These are phyloP conservation scores for Ceryle rudis DNA, from an alignment of 2,797 vertebrate species.

Conservation along the genomic window DNA sequence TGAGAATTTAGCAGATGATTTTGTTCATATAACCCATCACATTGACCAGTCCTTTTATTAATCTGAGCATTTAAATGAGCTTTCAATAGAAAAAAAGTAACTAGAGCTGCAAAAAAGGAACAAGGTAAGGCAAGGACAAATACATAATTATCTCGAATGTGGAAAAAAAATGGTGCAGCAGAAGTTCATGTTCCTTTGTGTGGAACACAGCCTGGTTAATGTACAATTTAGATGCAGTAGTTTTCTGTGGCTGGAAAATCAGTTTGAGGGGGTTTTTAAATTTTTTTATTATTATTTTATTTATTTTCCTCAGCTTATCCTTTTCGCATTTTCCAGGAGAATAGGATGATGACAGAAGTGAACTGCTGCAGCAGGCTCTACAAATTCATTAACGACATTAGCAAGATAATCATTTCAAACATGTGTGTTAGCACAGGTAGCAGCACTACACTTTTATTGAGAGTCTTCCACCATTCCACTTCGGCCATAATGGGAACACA, in stretches of 20 bases:
- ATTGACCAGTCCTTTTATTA: conserved; percentile 44
- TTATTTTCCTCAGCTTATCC: neutral
- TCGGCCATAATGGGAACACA: neutral
- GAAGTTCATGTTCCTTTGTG: conserved; percentile 50
- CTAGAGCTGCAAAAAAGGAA: conserved; percentile 32
- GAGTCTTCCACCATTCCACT: neutral
- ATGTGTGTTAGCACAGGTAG: neutral
- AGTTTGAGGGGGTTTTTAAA: neutral
- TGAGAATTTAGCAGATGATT: neutral
- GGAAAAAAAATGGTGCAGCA: conserved; percentile 11
- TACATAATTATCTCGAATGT: conserved; percentile 63
- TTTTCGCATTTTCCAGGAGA: conserved; percentile 57
- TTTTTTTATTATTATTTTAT: neutral
- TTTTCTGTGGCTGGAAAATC: conserved; percentile 62
- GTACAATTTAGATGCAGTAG: conserved; percentile 71
- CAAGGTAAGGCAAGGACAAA: conserved; percentile 73
- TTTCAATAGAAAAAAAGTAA: conserved; percentile 24
- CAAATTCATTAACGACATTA: conserved; percentile 61
- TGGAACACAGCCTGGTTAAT: conserved; percentile 61
- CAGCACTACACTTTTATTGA: neutral
- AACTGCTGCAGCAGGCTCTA: conserved; percentile 8
- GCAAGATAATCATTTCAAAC: neutral
- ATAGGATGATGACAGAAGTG: conserved; percentile 1
- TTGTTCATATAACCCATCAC: conserved; percentile 1
- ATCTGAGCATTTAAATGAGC: conserved; percentile 37